Evolutionary conservation across 2,797 vertebrate species (phyloP), one percentile per base, ranked within the genome.

Genomic region (Gallinago nigripennis): DNA sequence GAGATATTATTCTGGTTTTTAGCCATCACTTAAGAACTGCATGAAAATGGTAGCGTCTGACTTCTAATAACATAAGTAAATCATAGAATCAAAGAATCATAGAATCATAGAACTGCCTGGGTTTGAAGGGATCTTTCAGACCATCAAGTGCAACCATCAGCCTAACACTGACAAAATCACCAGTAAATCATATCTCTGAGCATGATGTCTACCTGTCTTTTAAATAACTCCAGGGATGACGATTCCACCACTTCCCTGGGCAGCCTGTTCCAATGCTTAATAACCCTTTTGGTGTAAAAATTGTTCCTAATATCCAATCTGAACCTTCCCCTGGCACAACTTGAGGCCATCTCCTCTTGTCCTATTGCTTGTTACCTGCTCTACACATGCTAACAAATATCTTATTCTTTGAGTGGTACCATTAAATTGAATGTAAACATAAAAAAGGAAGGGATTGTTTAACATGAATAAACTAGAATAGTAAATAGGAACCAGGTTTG

Each of bases 301-400:
- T 30, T 17, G 9, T 53, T 51, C 50, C 51, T 53, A 30, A 53
- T 18, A 30, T 30, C 27, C 16, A 53, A 53, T 18, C 16, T 30
- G 9, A 53, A 18, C 51, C 51, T 30, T 30, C 28, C 51, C 51
- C 51, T 53, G 51, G 51, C 16, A 7, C 51, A 53, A 53, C 28
- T 30, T 53, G 51, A 30, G 51, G 28, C 51, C 10, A 18, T 30
- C 28, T 53, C 28, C 51, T 53, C 51, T 53, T 53, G 51, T 53
- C 51, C 16, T 53, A 16, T 17, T 9, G 2, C 27, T 53, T 53
- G 27, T 30, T 30, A 16, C 37, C 20, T 41, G 39, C 39, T 64
- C 61, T 43, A 30, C 37, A 27, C 3, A 3, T 35, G 54, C 16
- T 79, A 46, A 41, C 0, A 0, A 54, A 6, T 61, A 51, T 19